Evolutionary conservation across 2,113 vertebrate species (phyloP).

Genomic region (Pica pica): DNA sequence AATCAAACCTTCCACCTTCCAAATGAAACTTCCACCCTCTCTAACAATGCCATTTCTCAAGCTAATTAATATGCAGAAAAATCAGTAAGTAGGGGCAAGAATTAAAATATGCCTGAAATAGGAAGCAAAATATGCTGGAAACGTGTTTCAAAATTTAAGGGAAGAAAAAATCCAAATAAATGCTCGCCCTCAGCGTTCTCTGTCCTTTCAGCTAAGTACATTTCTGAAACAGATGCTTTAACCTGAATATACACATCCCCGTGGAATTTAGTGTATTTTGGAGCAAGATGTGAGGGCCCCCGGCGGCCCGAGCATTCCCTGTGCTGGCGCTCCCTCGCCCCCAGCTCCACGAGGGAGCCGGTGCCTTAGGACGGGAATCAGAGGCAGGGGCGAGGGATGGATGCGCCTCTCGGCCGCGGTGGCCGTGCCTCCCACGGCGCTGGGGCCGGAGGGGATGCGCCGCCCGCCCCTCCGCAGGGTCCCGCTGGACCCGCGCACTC

Average conservation of each 20-base stretch:
- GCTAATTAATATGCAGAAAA: not conserved
- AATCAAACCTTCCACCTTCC: not conserved
- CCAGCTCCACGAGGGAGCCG: not conserved
- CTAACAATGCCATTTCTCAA: not conserved
- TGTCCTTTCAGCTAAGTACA: not conserved
- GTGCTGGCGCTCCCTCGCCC: accelerated
- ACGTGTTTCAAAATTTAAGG: not conserved
- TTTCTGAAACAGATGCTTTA: not conserved
- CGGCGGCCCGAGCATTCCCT: accelerated
- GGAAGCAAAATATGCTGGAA: not conserved
- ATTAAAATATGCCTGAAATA: not conserved
- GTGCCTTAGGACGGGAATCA: accelerated
- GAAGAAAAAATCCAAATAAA: not conserved
- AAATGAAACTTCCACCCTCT: not conserved
- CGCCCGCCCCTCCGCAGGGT: not conserved
- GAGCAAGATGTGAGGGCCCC: accelerated
- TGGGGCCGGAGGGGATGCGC: not conserved
- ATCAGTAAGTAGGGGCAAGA: accelerated
- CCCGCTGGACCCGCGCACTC: not conserved
- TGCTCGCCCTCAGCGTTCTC: not conserved
- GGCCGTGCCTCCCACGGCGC: not conserved
- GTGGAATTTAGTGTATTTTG: not conserved
- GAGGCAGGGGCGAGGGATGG: accelerated
- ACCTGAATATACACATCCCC: too few relatives aligned
- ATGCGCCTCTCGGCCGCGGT: too few relatives aligned